A percentile compares a stretch with the other conserved stretches of the same genome.
phyloP scores from a whole-genome alignment of 2,888 invertebrate species.

The Rhagonycha lutea region DNA sequence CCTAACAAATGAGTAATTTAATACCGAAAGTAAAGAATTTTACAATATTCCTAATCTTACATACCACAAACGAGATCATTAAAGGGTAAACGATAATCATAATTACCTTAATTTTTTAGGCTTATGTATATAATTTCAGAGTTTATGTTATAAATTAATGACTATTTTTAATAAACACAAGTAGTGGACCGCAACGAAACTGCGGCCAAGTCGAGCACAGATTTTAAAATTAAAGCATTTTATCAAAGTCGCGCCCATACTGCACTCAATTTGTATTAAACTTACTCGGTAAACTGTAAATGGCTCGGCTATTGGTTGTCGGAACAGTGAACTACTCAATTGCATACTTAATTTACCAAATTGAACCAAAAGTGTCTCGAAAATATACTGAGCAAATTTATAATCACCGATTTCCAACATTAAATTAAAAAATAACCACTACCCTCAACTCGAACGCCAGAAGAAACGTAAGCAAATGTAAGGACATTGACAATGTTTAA shows the following conservation, averaged over 20 bases:
- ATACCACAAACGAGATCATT: neutral
- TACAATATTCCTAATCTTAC: neutral
- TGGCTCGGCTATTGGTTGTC: conserved; percentile 31
- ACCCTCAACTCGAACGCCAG: neutral
- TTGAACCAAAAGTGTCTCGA: conserved; percentile 25
- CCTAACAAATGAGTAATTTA: neutral
- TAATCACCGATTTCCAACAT: conserved; percentile 9
- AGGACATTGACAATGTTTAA: neutral
- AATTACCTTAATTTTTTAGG: neutral
- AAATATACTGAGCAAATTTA: conserved; percentile 21
- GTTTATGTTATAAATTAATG: conserved; percentile 10
- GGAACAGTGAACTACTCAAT: conserved; percentile 28
- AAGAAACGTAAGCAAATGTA: conserved; percentile 10
- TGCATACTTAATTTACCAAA: conserved; percentile 33
- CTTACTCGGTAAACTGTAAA: conserved; percentile 27
- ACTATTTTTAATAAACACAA: conserved; percentile 15
- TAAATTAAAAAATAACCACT: conserved; percentile 15
- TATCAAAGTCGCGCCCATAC: conserved; percentile 43
- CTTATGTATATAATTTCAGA: neutral
- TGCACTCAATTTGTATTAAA: conserved; percentile 41
- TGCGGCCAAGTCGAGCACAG: conserved; percentile 4
- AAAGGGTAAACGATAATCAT: neutral
- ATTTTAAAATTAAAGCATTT: conserved; percentile 40
- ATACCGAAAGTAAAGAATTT: neutral
- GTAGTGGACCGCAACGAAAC: conserved; percentile 15